Evolutionary conservation across 2,113 vertebrate species (phyloP).

Genomic region (Bothrops jararaca): DNA sequence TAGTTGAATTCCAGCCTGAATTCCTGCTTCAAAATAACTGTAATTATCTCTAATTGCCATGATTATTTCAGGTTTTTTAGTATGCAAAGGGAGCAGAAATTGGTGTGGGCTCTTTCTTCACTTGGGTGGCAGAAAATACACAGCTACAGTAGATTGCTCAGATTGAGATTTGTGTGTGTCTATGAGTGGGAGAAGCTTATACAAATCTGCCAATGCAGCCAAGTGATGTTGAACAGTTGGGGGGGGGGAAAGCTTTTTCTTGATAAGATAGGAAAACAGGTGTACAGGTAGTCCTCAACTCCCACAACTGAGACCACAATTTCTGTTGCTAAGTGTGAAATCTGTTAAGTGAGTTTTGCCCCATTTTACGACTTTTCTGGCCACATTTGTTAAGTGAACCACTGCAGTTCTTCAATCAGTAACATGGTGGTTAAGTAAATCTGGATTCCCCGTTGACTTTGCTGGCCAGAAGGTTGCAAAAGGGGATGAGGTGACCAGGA

Average conservation of each 20-base stretch:
- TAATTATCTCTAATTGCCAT: conserved; percentile 61
- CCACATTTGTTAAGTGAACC: not conserved
- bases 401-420: not conserved
- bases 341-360: not conserved
- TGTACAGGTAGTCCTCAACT: not conserved
- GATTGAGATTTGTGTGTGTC: conserved; percentile 15
- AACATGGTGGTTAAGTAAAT: not conserved
- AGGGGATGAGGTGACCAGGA: not conserved
- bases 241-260: not conserved
- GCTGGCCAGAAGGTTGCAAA: not conserved
- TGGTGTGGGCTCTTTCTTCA: conserved; percentile 35
- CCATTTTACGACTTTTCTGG: not conserved
- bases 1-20: conserved; percentile 36
- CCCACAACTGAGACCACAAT: not conserved
- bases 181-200: not conserved
- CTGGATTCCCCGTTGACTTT: not conserved
- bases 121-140: conserved; percentile 41
- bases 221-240: not conserved
- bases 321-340: not conserved
- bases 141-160: conserved; percentile 47
- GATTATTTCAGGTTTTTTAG: conserved; percentile 59
- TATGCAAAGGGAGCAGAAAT: conserved; percentile 43
- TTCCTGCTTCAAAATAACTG: conserved; percentile 52
- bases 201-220: not conserved
- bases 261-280: not conserved